Evolutionary conservation across 1,140 invertebrate genomes (phyloP).

Genomic region (Microplitis demolitor): DNA sequence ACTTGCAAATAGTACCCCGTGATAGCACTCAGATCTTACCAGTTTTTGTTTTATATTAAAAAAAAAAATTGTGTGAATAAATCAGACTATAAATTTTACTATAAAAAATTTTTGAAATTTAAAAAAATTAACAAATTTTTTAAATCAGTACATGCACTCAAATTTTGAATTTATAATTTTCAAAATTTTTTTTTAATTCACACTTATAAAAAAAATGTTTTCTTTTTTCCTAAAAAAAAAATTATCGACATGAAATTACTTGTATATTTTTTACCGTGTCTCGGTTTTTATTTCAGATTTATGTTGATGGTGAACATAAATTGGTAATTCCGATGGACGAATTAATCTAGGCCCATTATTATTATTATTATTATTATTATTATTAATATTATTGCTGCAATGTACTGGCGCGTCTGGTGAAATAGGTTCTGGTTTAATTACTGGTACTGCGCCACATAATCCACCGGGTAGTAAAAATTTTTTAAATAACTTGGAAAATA

Average conservation of each 20-base stretch:
- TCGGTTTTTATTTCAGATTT: constrained; percentile 32
- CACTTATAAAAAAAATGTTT: no score
- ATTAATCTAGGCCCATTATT: constrained; percentile 34
- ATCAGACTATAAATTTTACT: no score
- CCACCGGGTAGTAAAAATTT: constrained; percentile 58
- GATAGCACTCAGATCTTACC: no score
- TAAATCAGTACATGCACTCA: no score
- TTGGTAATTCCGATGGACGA: constrained; percentile 53
- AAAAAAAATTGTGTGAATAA: no score
- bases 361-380: constrained; percentile 4
- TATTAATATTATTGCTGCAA: constrained; percentile 13
- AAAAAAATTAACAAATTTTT: not conserved
- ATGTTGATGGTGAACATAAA: constrained; percentile 48
- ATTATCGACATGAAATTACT: constrained; percentile 42
- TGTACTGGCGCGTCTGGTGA: constrained; percentile 29
- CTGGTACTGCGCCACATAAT: constrained; percentile 51
- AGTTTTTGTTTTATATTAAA: no score
- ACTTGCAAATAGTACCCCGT: no score
- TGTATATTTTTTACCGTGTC: constrained; percentile 52
- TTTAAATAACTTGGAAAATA: constrained; percentile 50
- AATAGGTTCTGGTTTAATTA: constrained; percentile 32
- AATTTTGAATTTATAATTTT: no score
- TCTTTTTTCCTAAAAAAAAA: not conserved
- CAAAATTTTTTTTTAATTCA: no score
- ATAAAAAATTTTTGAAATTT: no score